Evolutionary conservation across 2,888 invertebrate species (phyloP).

Genomic region (Parochlus steinenii): DNA sequence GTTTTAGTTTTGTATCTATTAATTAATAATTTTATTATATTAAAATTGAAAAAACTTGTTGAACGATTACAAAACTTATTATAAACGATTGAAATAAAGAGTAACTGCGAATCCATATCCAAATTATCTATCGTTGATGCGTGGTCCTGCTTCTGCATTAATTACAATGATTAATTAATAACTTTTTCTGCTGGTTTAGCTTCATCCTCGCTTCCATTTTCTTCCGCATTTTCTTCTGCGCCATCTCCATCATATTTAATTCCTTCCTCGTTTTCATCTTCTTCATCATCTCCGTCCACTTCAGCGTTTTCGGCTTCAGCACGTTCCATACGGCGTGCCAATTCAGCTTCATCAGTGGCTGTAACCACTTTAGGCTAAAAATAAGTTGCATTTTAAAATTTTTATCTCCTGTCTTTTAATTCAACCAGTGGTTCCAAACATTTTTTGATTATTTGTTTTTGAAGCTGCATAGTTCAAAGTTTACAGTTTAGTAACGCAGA

Average conservation of each 20-base stretch:
- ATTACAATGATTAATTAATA: not conserved
- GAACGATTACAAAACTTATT: no score
- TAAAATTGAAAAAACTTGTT: no score
- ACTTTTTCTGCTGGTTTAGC: constrained; percentile 3
- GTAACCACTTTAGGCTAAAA: constrained; percentile 90
- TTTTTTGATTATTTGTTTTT: not conserved
- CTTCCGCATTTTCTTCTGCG: constrained; percentile 11
- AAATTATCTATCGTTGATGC: no score
- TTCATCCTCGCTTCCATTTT: constrained; percentile 11
- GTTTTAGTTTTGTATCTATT: no score
- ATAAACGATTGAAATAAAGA: no score
- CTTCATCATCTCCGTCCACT: constrained; percentile 78
- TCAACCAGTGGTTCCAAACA: constrained; percentile 1
- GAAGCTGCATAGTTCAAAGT: constrained; percentile 1
- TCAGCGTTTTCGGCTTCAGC: constrained; percentile 90
- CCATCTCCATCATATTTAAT: constrained; percentile 30
- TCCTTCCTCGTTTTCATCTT: constrained; percentile 51
- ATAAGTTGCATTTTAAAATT: constrained; percentile 9
- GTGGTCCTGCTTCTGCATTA: no score
- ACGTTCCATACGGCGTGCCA: constrained; percentile 82
- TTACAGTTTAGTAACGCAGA: not conserved
- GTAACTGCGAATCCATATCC: no score
- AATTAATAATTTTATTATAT: no score
- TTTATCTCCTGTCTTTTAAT: not conserved
- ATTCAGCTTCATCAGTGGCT: constrained; percentile 92